Conservation (phyloP, 1,140 invertebrate genomes). For the Orchesella cincta region DNA sequence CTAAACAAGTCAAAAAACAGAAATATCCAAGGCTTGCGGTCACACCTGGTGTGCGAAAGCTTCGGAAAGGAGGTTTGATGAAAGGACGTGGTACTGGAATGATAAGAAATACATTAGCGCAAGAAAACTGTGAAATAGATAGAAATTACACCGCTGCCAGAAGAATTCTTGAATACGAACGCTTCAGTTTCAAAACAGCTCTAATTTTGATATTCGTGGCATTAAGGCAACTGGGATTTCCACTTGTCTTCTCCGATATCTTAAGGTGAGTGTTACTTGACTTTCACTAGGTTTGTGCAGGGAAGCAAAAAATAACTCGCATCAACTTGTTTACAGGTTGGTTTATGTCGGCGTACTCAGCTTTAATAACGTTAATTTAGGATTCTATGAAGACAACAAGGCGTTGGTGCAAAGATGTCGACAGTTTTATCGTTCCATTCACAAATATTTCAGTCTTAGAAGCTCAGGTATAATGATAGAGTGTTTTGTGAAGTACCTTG, state of each 20-base stretch:
- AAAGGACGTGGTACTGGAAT: not conserved
- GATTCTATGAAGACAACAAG: too few species aligned
- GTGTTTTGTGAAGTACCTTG: constrained; percentile 34
- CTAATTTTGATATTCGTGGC: constrained; percentile 42
- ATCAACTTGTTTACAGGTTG: constrained; percentile 29
- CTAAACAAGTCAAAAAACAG: not conserved
- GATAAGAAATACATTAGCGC: not conserved
- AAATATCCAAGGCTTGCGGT: not conserved
- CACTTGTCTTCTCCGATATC: constrained; percentile 40
- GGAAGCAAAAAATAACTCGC: not conserved
- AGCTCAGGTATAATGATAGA: not conserved
- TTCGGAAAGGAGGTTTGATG: not conserved
- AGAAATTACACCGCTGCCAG: not conserved
- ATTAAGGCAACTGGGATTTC: constrained; percentile 43
- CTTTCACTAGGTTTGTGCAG: not conserved
- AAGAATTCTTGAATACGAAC: constrained; percentile 19
- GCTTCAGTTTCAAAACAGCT: constrained; percentile 27
- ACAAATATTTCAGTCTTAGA: not conserved
- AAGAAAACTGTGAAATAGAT: not conserved
- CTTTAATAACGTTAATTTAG: constrained; percentile 11
- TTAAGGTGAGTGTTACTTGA: constrained; percentile 32
- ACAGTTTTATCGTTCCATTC: not conserved
- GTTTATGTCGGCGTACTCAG: constrained; percentile 35
- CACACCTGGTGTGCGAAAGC: not conserved
- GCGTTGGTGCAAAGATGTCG: not conserved